Base-by-base conservation (phyloP, 2,113 vertebrate species). In the Hipposideros armiger region DNA sequence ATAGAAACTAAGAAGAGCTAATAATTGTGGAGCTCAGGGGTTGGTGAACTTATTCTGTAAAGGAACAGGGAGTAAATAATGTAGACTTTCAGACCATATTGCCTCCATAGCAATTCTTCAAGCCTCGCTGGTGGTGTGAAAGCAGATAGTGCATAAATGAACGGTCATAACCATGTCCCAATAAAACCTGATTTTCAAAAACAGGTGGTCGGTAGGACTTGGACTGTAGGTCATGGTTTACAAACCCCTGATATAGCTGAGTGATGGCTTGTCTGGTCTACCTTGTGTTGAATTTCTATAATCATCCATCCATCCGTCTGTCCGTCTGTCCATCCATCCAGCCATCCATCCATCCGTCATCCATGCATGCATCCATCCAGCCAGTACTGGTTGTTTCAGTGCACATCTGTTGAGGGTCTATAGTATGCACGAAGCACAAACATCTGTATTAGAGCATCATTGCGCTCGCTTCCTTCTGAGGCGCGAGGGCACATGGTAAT, bases 351-450 rank as follows among this genome's bases (percentile, higher is more conserved):
- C 24, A 62, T 60, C 26, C 19, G 30, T 56, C 73, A 2, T 54
- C 50, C 36, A 32, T 24, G 32, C 15, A 13, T 47, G 19, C 28
- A 36, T 64, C 69, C 36, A 1, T 50, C 56, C 40, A 7, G 14
- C 2, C 11, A 66, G 36, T 2, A 36, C 36, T 2, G 2, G 36
- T 36, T 36, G 36, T 36, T 36, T 36, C 36, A 36, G 36, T 36
- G 36, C 36, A 36, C 36, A 36, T 36, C 19, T 30, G 0, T 0
- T 13, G 87, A 58, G n/a, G 32, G 22, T 22, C 56, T 36, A 5
- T 3, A 42, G 45, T 2, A 0, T 5, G 1, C n/a, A 2, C 0
- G 47, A 72, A 70, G 32, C 17, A 13, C 42, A 11, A 15, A 14
- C 45, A 5, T 11, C 74, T 9, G 0, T 10, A 22, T 11, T 13